These are phyloP conservation scores for Hyles vespertilio DNA, from an alignment of 1,140 invertebrate genomes.

Conservation along the genomic window DNA sequence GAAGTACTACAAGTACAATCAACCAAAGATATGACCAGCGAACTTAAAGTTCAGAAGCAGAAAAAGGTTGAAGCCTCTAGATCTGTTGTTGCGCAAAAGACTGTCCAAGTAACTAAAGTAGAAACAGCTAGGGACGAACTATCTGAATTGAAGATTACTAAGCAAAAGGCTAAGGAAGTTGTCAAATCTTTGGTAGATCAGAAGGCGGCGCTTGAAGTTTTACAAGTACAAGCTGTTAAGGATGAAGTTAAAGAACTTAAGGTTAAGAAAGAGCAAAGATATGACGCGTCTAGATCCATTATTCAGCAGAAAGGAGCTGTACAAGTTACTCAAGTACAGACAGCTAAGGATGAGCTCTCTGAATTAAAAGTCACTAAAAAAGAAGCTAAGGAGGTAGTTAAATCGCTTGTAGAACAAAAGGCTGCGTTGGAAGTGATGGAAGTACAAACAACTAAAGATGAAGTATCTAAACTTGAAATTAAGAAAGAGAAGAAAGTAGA, in stretches of 20 bases:
- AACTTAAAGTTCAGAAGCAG: neutral
- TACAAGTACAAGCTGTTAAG: too few relatives aligned
- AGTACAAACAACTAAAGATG: slow-evolving; percentile 1
- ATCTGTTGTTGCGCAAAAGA: slow-evolving; percentile 7
- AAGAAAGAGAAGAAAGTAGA: slow-evolving; percentile 1
- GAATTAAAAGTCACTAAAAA: neutral
- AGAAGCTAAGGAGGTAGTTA: neutral
- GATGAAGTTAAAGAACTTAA: too few relatives aligned
- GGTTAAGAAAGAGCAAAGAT: too few relatives aligned
- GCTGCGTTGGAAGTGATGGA: neutral
- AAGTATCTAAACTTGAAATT: neutral
- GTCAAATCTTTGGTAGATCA: neutral
- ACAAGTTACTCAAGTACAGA: neutral
- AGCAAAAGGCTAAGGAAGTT: slow-evolving; percentile 3
- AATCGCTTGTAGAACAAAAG: neutral
- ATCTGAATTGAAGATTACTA: neutral
- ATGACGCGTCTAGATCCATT: too few relatives aligned
- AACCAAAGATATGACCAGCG: slow-evolving; percentile 12
- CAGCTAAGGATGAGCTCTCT: neutral
- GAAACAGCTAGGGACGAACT: slow-evolving; percentile 3
- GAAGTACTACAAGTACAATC: slow-evolving; percentile 5
- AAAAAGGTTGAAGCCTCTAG: neutral
- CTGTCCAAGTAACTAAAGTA: slow-evolving; percentile 12
- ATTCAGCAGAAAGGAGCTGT: neutral
- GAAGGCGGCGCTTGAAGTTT: neutral